Evolutionary conservation across 2,113 vertebrate species (phyloP), one percentile per base, ranked within the genome.

Genomic region (Sturnus vulgaris): DNA sequence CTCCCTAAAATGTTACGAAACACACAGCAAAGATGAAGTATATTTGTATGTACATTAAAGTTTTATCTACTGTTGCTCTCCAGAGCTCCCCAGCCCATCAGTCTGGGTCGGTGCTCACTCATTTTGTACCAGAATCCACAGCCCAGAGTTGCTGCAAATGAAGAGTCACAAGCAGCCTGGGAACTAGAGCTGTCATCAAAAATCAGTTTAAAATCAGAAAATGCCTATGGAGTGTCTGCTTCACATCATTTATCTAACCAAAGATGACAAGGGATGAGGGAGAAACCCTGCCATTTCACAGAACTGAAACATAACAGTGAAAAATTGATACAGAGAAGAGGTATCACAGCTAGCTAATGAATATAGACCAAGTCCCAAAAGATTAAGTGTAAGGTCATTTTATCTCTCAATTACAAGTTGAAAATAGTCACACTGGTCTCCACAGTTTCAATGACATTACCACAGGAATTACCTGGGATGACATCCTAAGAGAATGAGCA

Each of bases 331-430:
- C 15, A 65, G 44, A 75, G 42, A 86, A 61, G 37, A 82, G 30
- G 7, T 55, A 76, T 49, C 40, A 39, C 40, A 75, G 69, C 28
- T 86, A 78, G 63, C 49, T 92, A 91, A 55, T 37, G 49, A 91
- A 93, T 82, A 91, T 30, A 84, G 81, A 87, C 37, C 83, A 82
- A 40, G 72, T 60, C 86, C 73, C 88, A 61, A 30, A 68, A 80
- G 75, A 96, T 61, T 30, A 53, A 57, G 27, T 52, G 12, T 68
- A 94, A 95, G 69, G 86, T 78, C 57, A 86, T 73, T 93, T 93
- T 63, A 25, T n/a, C 72, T 84, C 72, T 84, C 68, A 23, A 18
- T 77, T 88, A 92, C 79, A 86, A 66, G 40, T 1, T 68, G 52
- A 83, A 92, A 80, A 88, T 77, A 80, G 47, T 73, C 71, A 80